Base-by-base conservation (phyloP, 2,797 vertebrate species). In the Garrulus glandarius region DNA sequence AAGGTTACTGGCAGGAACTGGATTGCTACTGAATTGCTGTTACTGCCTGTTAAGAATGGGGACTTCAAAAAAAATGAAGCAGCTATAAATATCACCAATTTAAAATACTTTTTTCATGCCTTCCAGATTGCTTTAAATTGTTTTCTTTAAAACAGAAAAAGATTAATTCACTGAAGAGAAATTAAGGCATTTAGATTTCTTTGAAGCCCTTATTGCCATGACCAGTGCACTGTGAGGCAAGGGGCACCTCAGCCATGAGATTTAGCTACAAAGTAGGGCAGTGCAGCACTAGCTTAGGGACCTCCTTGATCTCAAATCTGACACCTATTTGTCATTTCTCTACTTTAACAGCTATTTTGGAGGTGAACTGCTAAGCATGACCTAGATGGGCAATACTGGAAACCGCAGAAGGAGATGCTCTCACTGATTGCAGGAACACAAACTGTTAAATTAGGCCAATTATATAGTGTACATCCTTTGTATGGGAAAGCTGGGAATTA, bases 1-100 rank as follows among this genome's bases (percentile, higher is more conserved):
- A 95, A 97, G 70, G 95, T 95, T 97, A 97, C 96, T 97, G 95
- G 92, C 92, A 97, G 91, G 89, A 93, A 64, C 92, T 89, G 64
- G 89, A 96, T 82, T 97, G 89, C 94, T 86, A 71, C 87, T 76
- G 86, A 98, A 97, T 96, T 95, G 84, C 90, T 91, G 79, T 93
- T 95, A 96, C 43, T 92, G 82, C 63, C 79, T 96, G 59, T 97
- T 97, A 96, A 97, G 93, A 96, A 96, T 37, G 49, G 64, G 44
- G 91, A 96, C 96, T 94, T 81, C 23, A 89, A 95, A 87, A 93
- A 56, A 96, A 96, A 93, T 17, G 67, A 96, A 95, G 86, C 68
- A 56, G 74, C 87, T 97, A 76, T 96, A 97, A 96, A 97, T 98
- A 96, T 64, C 94, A 94, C 56, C 34, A 36, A 57, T 57, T 57